Percentiles rank a stretch among this genome's conserved stretches.
Evolutionary conservation across 2,888 invertebrate genomes (phyloP).

Genomic region (Acleris sparsana): DNA sequence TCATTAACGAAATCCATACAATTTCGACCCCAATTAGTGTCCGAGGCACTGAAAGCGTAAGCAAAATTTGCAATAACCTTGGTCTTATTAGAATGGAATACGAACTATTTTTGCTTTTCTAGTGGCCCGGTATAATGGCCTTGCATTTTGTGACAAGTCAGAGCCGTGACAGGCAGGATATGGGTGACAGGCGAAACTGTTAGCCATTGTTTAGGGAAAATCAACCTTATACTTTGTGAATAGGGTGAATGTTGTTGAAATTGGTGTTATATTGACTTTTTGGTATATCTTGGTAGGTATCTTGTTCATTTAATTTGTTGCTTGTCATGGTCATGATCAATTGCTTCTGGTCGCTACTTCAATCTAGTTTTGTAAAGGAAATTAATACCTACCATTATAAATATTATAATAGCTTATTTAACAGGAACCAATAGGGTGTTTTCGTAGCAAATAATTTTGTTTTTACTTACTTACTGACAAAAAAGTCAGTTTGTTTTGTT

Average conservation of each 20-base stretch:
- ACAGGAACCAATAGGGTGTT: no score
- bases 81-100: slow-evolving; percentile 8
- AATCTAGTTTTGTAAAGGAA: slow-evolving; percentile 15
- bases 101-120: slow-evolving; percentile 12
- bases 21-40: no score
- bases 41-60: no score
- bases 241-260: slow-evolving; percentile 1
- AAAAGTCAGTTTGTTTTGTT: no score
- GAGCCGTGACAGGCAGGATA: slow-evolving; percentile 43
- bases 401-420: no score
- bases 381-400: slow-evolving; percentile 1
- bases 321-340: slow-evolving; percentile 17
- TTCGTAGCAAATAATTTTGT: no score
- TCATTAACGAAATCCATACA: no score
- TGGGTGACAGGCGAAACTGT: slow-evolving; percentile 27
- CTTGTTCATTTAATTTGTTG: slow-evolving; percentile 18
- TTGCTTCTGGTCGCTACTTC: slow-evolving; percentile 13
- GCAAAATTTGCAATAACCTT: slow-evolving; percentile 8
- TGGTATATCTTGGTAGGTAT: neutral
- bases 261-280: neutral
- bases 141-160: slow-evolving; percentile 37
- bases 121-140: slow-evolving; percentile 15
- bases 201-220: slow-evolving; percentile 1
- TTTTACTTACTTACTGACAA: no score
- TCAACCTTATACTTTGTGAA: slow-evolving; percentile 2